Base-by-base conservation (phyloP, 2,888 invertebrate species). In the Tryphoninae sp. region DNA sequence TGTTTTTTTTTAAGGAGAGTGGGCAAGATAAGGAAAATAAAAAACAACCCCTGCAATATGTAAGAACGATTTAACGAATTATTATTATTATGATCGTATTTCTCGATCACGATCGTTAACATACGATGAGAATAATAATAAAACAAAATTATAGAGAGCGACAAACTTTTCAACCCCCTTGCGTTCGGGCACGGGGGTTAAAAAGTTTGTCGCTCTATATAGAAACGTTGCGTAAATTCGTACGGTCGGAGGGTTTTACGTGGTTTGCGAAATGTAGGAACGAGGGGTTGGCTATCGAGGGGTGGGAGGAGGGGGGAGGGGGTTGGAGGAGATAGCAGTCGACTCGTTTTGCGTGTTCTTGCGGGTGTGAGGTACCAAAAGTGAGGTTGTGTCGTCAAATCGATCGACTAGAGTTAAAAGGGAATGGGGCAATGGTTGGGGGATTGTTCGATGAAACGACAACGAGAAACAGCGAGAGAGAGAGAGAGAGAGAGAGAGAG, bases 311-410 rank as follows among this genome's bases (percentile, higher is more conserved):
- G 9, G 9, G 40, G 42, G 49, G 58, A 16, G 26, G 23, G 74
- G 42, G 53, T 71, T 6, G 7, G 33, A 6, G 33, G 33, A 33
- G 6, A 33, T 71, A 55, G 55, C 59, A 53, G 16, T 19, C 55
- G 51, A 55, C 67, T 76, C 69, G 81, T 71, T 82, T 69, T 71
- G 68, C 69, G 74, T 73, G 78, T 78, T 51, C 45, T 67, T 64
- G 77, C 73, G 79, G 78, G 75, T 72, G 76, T 51, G 76, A 75
- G 78, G 79, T 67, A 72, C 64, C 79, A 84, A 83, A 82, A 82
- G 85, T 84, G 80, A 84, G 77, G 82, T 82, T 82, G 82, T 85
- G 81, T 83, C 78, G 84, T 84, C 81, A 82, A 83, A 84, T 85
- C 84, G 84, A 84, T 84, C 81, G 82, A 75, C 78, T 8, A 58